A percentile compares a stretch with the other conserved stretches of the same genome.
Conservation (phyloP, 2,797 vertebrate species). For the Poecile montanus region DNA sequence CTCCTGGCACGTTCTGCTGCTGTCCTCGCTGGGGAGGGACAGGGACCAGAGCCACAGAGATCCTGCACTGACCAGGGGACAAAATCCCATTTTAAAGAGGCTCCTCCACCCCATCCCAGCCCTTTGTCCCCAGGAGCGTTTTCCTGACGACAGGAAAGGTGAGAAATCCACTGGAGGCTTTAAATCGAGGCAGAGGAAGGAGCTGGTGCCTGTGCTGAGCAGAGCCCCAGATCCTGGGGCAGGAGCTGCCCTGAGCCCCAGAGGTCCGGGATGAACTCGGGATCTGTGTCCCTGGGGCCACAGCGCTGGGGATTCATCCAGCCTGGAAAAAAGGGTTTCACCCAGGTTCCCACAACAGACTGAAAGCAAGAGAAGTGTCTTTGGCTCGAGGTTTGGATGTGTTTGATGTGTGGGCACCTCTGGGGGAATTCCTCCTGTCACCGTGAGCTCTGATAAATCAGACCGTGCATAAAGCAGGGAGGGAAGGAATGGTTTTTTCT, state of each 20-base stretch:
- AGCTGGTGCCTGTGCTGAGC: background rate
- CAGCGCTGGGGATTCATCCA: background rate
- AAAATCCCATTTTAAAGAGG: background rate
- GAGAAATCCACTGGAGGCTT: background rate
- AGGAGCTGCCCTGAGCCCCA: background rate
- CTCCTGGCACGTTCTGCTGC: background rate
- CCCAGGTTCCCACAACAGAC: background rate
- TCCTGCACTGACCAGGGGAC: too few relatives aligned
- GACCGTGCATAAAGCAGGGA: background rate
- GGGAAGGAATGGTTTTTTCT: background rate
- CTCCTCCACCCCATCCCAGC: background rate
- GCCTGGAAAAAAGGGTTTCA: background rate
- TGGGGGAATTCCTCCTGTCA: background rate
- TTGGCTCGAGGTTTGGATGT: background rate
- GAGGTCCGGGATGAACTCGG: rapidly evolving
- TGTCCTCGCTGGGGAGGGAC: background rate
- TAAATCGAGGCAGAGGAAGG: background rate
- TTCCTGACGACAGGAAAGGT: background rate
- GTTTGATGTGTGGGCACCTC: background rate
- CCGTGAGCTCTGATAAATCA: background rate
- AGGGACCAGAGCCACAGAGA: background rate
- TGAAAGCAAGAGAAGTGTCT: background rate
- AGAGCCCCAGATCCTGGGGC: background rate
- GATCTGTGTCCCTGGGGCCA: background rate
- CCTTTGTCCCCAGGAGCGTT: background rate